Conservation (phyloP, 2,797 vertebrate species). For the Poeciliopsis presidionis region DNA sequence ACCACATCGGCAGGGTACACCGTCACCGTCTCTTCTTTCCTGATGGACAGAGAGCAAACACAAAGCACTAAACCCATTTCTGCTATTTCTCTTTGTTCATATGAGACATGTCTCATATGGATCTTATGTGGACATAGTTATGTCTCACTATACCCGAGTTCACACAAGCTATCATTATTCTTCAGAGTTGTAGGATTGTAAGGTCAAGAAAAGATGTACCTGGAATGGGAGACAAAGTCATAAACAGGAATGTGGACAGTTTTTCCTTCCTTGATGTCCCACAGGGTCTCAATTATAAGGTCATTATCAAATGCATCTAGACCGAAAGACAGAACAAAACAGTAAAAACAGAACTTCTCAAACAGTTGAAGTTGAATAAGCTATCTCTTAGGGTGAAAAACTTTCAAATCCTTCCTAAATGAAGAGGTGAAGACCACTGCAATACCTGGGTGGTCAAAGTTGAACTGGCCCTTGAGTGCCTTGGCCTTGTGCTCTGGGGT, state of each 20-base stretch:
- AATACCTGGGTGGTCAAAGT: conserved; percentile 97
- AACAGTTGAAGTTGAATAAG: neutral
- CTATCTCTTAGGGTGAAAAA: neutral
- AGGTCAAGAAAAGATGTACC: conserved; percentile 76
- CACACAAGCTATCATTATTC: neutral
- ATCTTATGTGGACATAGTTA: no score
- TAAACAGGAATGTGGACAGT: conserved; percentile 96
- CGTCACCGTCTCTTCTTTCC: conserved; percentile 93
- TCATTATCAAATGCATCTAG: conserved; percentile 98
- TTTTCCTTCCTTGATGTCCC: conserved; percentile 89
- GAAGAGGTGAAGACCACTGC: neutral
- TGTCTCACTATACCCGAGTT: neutral
- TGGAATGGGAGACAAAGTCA: conserved; percentile 96
- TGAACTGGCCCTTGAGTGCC: conserved; percentile 96
- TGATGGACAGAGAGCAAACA: conserved; percentile 61
- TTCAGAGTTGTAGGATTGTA: neutral
- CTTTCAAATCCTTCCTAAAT: neutral
- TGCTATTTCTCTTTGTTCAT: conserved; percentile 2
- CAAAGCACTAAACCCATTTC: conserved; percentile 1
- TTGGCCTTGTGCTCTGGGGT: conserved; percentile 95
- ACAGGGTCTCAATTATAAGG: conserved; percentile 91
- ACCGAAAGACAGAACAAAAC: conserved; percentile 6
- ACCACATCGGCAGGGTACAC: conserved; percentile 96
- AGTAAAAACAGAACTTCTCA: neutral
- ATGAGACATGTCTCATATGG: neutral